Percentiles rank a stretch among this genome's conserved stretches.
Conservation (phyloP, 2,797 vertebrate genomes). For the Thunnus albacares region DNA sequence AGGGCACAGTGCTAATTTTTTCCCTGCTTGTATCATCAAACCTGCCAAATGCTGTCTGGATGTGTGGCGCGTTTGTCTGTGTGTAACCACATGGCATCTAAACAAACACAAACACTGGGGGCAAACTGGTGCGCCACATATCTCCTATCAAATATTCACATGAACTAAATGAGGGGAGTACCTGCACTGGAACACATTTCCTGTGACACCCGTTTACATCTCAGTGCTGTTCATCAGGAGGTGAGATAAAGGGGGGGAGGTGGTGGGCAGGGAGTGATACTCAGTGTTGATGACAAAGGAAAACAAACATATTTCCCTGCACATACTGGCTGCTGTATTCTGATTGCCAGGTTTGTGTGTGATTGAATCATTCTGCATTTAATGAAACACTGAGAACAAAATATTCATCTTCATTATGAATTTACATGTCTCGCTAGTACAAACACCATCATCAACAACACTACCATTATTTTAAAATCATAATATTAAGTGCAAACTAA, state of each 20-base stretch:
- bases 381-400: background rate
- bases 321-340: conserved; percentile 20
- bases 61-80: conserved; percentile 32
- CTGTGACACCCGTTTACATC: conserved; percentile 39
- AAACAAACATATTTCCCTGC: conserved; percentile 41
- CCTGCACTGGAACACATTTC: conserved; percentile 33
- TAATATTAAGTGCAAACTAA: background rate
- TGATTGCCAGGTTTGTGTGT: conserved; percentile 22
- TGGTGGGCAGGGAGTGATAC: background rate
- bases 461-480: background rate
- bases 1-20: conserved; percentile 18
- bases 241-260: conserved; percentile 33
- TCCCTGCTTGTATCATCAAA: conserved; percentile 35
- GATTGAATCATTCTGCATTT: conserved; percentile 24
- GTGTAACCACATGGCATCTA: conserved; percentile 51
- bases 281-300: conserved; percentile 37
- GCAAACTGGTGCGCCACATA: conserved; percentile 42
- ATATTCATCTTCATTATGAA: background rate
- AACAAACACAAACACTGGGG: conserved; percentile 48
- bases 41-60: conserved; percentile 49
- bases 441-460: background rate
- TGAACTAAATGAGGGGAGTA: conserved; percentile 52
- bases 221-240: conserved; percentile 42
- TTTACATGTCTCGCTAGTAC: background rate
- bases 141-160: conserved; percentile 64